A percentile compares a stretch with the other conserved stretches of the same genome.
Evolutionary conservation across 2,888 invertebrate species (phyloP).

Genomic region (Synergus laeviventris): DNA sequence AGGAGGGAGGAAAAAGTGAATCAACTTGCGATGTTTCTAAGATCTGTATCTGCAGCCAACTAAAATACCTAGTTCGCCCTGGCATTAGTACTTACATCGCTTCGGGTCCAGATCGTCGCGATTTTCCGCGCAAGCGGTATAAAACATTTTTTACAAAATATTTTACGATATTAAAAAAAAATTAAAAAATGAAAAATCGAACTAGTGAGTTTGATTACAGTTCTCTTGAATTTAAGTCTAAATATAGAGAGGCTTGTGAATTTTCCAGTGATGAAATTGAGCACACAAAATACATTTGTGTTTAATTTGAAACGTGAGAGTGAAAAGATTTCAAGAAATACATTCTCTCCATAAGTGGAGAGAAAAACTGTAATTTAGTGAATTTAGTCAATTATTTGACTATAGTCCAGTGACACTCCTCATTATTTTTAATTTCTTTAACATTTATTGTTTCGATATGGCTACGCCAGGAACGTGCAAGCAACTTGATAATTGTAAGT

Average conservation of each 20-base stretch:
- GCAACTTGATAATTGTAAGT: conserved; percentile 65
- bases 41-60: conserved; percentile 33
- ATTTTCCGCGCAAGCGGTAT: background rate
- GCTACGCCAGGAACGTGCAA: conserved; percentile 65
- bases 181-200: background rate
- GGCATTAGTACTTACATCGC: conserved; percentile 29
- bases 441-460: background rate
- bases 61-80: conserved; percentile 28
- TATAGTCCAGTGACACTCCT: background rate
- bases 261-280: conserved; percentile 2
- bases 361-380: background rate
- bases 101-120: conserved; percentile 16
- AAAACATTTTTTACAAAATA: background rate
- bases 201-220: background rate
- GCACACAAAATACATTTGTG: background rate
- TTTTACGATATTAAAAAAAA: background rate
- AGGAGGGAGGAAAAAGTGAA: conserved; percentile 26
- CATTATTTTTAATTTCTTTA: background rate
- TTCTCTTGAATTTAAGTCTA: background rate
- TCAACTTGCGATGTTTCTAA: conserved; percentile 30
- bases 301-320: background rate
- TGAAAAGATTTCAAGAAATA: background rate
- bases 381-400: background rate
- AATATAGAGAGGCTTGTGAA: background rate
- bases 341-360: background rate